phyloP scores from a whole-genome alignment of 1,140 invertebrate genomes.

The Metaphire vulgaris region DNA sequence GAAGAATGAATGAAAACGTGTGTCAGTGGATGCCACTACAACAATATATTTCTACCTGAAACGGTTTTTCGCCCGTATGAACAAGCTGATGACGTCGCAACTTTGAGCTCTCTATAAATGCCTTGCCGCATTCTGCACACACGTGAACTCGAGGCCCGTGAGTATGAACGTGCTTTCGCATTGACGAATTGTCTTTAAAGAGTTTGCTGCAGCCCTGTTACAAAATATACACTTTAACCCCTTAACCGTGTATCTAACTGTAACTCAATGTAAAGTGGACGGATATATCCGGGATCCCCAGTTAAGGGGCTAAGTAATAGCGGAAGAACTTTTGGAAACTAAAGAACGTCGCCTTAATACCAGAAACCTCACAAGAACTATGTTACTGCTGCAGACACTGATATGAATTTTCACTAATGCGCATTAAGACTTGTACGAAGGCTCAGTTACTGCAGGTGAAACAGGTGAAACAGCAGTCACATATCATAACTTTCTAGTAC shows the following conservation, averaged over 20 bases:
- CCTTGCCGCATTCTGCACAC: conserved; percentile 95
- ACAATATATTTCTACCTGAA: conserved; percentile 59
- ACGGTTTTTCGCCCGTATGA: conserved; percentile 91
- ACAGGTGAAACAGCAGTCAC: background rate
- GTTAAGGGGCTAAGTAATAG: conserved; percentile 18
- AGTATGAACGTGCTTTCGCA: conserved; percentile 95
- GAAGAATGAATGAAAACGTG: too few relatives aligned
- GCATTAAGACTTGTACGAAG: too few relatives aligned
- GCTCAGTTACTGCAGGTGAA: too few relatives aligned
- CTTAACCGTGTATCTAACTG: too few relatives aligned
- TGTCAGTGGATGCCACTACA: background rate
- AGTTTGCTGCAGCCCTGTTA: conserved; percentile 73
- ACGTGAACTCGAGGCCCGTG: conserved; percentile 94
- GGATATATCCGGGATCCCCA: too few relatives aligned
- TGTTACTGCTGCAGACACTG: too few relatives aligned
- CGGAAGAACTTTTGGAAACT: background rate
- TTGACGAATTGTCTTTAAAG: conserved; percentile 95
- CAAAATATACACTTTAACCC: conserved; percentile 26
- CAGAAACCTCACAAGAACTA: background rate
- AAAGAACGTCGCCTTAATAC: background rate
- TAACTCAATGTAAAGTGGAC: too few relatives aligned
- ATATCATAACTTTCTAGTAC: background rate
- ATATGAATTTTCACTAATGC: too few relatives aligned
- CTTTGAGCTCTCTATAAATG: conserved; percentile 96
- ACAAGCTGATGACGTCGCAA: conserved; percentile 88